A percentile compares a stretch with the other conserved stretches of the same genome.
Conservation (phyloP, 2,888 invertebrate genomes). For the Clanis bilineata region DNA sequence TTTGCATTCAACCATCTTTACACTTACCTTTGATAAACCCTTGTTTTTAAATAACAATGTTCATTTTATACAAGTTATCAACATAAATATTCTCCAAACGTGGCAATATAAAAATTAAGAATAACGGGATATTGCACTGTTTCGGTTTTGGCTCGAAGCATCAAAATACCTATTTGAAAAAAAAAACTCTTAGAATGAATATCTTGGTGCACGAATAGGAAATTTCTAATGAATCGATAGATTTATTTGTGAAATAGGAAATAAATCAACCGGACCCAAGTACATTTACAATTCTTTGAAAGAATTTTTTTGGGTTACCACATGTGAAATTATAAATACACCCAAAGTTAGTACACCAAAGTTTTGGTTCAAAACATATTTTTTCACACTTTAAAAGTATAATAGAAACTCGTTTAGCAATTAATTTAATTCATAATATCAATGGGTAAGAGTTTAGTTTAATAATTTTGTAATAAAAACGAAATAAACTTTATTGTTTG, state of each 20-base stretch:
- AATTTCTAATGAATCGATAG: neutral
- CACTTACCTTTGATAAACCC: slow-evolving; percentile 5
- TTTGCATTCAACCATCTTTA: slow-evolving; percentile 1
- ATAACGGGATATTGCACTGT: slow-evolving; percentile 41
- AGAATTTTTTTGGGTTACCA: slow-evolving; percentile 20
- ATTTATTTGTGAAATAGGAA: slow-evolving; percentile 22
- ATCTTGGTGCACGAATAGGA: neutral
- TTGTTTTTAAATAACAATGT: slow-evolving; percentile 9
- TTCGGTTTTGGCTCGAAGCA: too few relatives aligned
- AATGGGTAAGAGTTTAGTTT: too few relatives aligned
- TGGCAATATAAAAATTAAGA: slow-evolving; percentile 52
- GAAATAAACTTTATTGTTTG: too few relatives aligned
- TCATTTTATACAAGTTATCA: slow-evolving; percentile 27
- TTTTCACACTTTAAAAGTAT: too few relatives aligned
- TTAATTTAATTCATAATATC: too few relatives aligned
- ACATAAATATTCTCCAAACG: slow-evolving; percentile 51
- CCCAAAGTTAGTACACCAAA: too few relatives aligned
- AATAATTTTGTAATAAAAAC: too few relatives aligned
- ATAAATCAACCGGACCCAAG: slow-evolving; percentile 26
- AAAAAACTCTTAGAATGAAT: too few relatives aligned
- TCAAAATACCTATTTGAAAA: too few relatives aligned
- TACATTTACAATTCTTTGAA: slow-evolving; percentile 16
- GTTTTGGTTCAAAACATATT: too few relatives aligned
- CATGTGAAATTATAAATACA: too few relatives aligned
- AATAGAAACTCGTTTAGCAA: too few relatives aligned